phyloP scores from a whole-genome alignment of 2,113 vertebrate genomes.

The Engystomops pustulosus region DNA sequence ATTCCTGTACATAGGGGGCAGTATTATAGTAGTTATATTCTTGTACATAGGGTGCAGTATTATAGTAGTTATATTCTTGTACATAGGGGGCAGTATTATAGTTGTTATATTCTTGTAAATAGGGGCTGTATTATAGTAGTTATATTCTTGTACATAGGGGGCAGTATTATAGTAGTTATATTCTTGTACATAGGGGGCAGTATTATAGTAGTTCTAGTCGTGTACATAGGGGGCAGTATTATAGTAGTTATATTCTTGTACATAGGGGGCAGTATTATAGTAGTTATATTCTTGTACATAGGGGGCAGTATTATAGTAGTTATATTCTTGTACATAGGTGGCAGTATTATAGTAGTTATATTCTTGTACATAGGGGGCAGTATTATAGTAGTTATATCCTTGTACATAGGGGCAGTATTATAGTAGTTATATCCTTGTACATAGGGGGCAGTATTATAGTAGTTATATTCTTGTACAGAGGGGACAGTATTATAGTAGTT shows the following conservation, averaged over 20 bases:
- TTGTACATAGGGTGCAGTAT: not conserved
- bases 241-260: constrained; percentile 26
- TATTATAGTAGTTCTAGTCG: not conserved
- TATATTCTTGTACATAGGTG: not conserved
- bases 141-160: not conserved
- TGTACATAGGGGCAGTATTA: not conserved
- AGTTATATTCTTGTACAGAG: constrained; percentile 1
- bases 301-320: not conserved
- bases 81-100: constrained; percentile 12
- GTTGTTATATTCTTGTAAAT: constrained; percentile 15
- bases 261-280: constrained; percentile 11
- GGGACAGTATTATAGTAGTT: not conserved
- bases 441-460: constrained; percentile 2
- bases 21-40: constrained; percentile 6
- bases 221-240: not conserved
- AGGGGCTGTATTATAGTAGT: constrained; percentile 15
- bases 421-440: not conserved
- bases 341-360: not conserved
- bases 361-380: not conserved
- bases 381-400: constrained; percentile 7
- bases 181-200: not conserved
- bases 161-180: constrained; percentile 4
- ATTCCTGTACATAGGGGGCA: not conserved
- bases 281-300: constrained; percentile 8
- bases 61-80: constrained; percentile 2